Percentiles rank a stretch among this genome's conserved stretches.
Conservation (phyloP, 2,797 vertebrate genomes). For the Saguinus oedipus region DNA sequence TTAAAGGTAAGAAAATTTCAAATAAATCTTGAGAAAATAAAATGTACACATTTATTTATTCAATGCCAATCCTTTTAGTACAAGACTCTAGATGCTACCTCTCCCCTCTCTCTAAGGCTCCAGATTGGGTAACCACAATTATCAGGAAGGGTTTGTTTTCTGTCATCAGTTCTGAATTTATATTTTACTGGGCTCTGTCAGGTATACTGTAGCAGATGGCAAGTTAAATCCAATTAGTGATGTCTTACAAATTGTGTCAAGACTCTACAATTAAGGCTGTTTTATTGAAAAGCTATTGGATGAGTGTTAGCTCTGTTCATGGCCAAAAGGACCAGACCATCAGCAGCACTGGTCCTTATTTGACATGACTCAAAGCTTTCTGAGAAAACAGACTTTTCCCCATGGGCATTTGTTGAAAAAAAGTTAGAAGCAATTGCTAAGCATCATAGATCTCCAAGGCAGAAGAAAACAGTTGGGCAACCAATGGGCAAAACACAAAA, state of each 20-base stretch:
- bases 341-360: neutral
- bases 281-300: constrained; percentile 27
- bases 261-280: constrained; percentile 24
- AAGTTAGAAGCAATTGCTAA: neutral
- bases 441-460: neutral
- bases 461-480: neutral
- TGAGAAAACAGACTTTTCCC: neutral
- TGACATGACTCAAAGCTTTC: neutral
- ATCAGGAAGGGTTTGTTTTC: no score
- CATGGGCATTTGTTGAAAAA: neutral
- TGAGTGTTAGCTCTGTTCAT: neutral
- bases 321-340: neutral
- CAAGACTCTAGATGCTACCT: neutral
- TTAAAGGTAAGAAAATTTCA: neutral
- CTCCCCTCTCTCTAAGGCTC: neutral
- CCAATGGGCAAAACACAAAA: neutral
- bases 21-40: neutral
- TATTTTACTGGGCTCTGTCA: no score
- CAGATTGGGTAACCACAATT: neutral
- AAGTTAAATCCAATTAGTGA: no score
- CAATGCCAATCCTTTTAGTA: neutral
- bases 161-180: no score
- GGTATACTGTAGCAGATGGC: no score
- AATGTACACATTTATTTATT: neutral
- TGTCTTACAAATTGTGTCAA: constrained; percentile 51